Percentiles rank a stretch among this genome's conserved stretches.
Conservation (phyloP, 2,888 invertebrate species). For the Cephonodes hylas region DNA sequence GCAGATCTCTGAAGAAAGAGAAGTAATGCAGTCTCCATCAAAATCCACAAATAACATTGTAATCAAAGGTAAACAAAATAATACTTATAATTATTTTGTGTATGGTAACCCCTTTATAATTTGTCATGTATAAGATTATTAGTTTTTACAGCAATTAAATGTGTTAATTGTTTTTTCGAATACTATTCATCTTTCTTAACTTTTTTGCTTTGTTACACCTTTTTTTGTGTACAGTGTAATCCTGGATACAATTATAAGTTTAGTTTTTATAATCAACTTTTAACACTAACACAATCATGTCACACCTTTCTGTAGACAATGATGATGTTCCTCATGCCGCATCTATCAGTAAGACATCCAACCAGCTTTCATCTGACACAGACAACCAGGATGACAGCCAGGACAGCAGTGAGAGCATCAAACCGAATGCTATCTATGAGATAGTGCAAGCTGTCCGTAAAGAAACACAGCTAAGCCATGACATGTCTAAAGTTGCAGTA, state of each 20-base stretch:
- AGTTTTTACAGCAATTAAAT: no score
- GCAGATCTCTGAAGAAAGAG: slow-evolving; percentile 65
- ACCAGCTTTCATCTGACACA: slow-evolving; percentile 70
- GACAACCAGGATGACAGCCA: slow-evolving; percentile 76
- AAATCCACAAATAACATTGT: slow-evolving; percentile 45
- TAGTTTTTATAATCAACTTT: no score
- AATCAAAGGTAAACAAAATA: slow-evolving; percentile 45
- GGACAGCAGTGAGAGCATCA: slow-evolving; percentile 74
- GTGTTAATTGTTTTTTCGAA: no score
- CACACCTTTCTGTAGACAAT: slow-evolving; percentile 38
- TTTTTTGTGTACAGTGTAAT: no score
- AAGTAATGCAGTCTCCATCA: slow-evolving; percentile 47
- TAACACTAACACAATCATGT: no score
- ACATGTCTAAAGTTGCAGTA: slow-evolving; percentile 91
- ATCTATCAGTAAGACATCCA: slow-evolving; percentile 45
- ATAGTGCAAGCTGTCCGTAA: slow-evolving; percentile 90
- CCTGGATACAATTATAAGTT: no score
- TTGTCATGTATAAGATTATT: no score
- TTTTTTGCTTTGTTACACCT: no score
- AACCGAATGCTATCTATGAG: slow-evolving; percentile 84
- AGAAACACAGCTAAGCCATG: slow-evolving; percentile 92
- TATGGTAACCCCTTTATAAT: no score
- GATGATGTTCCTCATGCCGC: slow-evolving; percentile 44
- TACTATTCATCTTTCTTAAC: no score
- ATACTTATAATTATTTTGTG: slow-evolving; percentile 7